A percentile compares a stretch with the other conserved stretches of the same genome.
Evolutionary conservation across 2,113 vertebrate genomes (phyloP).

Genomic region (Erythrocercus mccallii): DNA sequence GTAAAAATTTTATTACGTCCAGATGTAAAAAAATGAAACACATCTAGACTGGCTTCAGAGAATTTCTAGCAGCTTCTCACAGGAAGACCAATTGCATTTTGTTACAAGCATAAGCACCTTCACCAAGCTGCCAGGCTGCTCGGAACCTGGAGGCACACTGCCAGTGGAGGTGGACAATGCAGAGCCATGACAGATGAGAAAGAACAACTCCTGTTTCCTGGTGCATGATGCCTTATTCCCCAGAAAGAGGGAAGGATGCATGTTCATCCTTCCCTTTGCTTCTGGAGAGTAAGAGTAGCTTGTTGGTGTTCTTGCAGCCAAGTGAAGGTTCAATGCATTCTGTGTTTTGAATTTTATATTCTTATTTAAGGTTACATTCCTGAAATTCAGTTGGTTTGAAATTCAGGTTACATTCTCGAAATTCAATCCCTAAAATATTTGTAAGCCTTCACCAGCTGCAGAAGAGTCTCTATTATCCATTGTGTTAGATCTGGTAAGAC

Average conservation of each 20-base stretch:
- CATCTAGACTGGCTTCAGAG: background rate
- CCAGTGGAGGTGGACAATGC: background rate
- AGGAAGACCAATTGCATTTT: background rate
- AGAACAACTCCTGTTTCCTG: background rate
- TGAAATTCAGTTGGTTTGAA: background rate
- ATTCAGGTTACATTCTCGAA: background rate
- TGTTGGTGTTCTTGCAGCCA: background rate
- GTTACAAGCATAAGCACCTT: background rate
- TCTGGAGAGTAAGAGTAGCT: background rate
- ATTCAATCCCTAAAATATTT: background rate
- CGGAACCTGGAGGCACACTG: rapidly evolving
- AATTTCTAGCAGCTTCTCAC: background rate
- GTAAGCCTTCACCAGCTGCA: background rate
- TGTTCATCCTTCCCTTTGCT: background rate
- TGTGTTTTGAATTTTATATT: background rate
- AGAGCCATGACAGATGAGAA: background rate
- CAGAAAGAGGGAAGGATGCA: background rate
- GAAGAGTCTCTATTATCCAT: background rate
- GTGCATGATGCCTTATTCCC: background rate
- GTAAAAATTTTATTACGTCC: background rate
- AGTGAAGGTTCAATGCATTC: background rate
- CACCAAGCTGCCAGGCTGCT: background rate
- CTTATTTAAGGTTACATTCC: background rate
- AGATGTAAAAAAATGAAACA: background rate
- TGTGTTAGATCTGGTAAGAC: background rate